Conservation (phyloP, 2,888 invertebrate species). For the Epinotia brunnichana region DNA sequence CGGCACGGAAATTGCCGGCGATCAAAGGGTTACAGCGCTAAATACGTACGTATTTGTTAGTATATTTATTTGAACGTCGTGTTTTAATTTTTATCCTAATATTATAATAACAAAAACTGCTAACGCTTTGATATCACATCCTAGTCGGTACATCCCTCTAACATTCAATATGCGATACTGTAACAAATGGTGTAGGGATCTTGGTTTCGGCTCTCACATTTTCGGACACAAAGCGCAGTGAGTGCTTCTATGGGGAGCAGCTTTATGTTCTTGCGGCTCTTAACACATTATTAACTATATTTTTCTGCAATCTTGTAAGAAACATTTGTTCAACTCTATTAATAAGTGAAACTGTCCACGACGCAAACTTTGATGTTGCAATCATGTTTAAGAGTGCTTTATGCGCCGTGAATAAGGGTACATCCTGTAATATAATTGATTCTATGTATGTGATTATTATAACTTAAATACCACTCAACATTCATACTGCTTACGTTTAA, state of each 20-base stretch:
- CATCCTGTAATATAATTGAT: not conserved
- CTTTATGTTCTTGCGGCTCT: not conserved
- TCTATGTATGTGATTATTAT: too few species aligned
- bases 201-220: constrained; percentile 60
- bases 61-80: not conserved
- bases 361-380: not conserved
- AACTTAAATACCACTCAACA: not conserved
- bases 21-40: constrained; percentile 6
- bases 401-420: not conserved
- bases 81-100: not conserved
- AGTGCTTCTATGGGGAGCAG: constrained; percentile 8
- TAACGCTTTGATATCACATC: not conserved
- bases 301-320: not conserved
- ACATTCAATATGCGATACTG: constrained; percentile 56
- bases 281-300: constrained; percentile 14
- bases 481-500: not conserved
- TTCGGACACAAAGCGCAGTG: constrained; percentile 50
- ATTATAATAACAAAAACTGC: not conserved
- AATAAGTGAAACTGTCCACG: not conserved
- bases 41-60: not conserved
- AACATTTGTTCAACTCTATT: too few species aligned
- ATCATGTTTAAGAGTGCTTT: not conserved
- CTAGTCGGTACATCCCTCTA: constrained; percentile 51
- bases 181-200: constrained; percentile 58
- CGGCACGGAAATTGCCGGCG: not conserved